Conservation (phyloP, 1,140 invertebrate genomes). For the Varroa destructor region DNA sequence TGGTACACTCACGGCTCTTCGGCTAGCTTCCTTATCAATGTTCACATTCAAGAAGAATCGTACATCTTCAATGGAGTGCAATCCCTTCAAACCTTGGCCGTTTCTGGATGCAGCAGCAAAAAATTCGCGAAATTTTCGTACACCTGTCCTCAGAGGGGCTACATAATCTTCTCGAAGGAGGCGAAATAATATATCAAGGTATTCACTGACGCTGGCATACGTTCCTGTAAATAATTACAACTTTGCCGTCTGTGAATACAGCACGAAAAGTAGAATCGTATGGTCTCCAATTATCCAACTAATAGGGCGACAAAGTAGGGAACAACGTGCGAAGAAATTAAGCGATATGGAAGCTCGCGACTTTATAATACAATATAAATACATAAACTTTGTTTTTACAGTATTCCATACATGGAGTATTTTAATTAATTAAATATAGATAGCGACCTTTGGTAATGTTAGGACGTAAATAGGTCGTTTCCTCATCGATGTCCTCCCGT, state of each 20-base stretch:
- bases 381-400: too few species aligned
- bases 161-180: slow-evolving; percentile 56
- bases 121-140: slow-evolving; percentile 35
- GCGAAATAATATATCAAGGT: slow-evolving; percentile 61
- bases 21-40: too few species aligned
- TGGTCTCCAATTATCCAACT: slow-evolving; percentile 23
- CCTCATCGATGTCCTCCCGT: slow-evolving; percentile 18
- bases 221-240: slow-evolving; percentile 36
- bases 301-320: slow-evolving; percentile 30
- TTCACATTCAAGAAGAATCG: too few species aligned
- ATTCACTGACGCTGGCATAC: slow-evolving; percentile 44
- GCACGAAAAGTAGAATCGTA: slow-evolving; percentile 30
- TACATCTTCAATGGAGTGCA: too few species aligned
- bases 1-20: too few species aligned
- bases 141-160: slow-evolving; percentile 40
- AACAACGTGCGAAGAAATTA: too few species aligned
- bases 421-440: slow-evolving; percentile 21
- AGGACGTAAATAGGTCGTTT: slow-evolving; percentile 37
- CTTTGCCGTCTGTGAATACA: slow-evolving; percentile 35
- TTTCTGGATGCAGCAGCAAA: background rate
- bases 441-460: slow-evolving; percentile 41
- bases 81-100: background rate
- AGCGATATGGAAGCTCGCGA: too few species aligned
- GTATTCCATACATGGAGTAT: too few species aligned
- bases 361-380: too few species aligned